Conservation (phyloP, 1,140 invertebrate genomes). For the Akabosia matsudoensis region DNA sequence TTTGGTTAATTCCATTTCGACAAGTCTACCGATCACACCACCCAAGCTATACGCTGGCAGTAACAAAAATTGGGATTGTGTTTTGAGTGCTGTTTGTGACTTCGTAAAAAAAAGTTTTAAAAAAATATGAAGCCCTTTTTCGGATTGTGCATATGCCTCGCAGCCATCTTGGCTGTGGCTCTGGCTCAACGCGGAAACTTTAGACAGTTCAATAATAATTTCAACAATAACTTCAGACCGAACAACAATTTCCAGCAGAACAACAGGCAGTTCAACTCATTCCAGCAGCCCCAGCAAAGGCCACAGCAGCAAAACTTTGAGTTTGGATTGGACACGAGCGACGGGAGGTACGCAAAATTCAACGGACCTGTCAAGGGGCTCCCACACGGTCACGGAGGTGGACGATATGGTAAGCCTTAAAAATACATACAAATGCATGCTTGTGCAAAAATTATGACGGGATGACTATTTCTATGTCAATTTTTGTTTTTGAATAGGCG, state of each 20-base stretch:
- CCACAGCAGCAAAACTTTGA: slow-evolving; percentile 13
- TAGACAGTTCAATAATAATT: slow-evolving; percentile 28
- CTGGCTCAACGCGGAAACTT: slow-evolving; percentile 18
- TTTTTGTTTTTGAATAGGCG: slow-evolving; percentile 28
- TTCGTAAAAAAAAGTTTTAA: slow-evolving; percentile 12
- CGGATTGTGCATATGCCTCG: slow-evolving; percentile 8
- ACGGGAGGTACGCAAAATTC: slow-evolving; percentile 40
- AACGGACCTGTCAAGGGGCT: slow-evolving; percentile 41
- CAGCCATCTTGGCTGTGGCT: background rate
- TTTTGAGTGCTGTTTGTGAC: no score
- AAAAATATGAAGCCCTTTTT: slow-evolving; percentile 25
- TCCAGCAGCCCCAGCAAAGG: slow-evolving; percentile 1
- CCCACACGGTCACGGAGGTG: slow-evolving; percentile 37
- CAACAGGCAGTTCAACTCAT: background rate
- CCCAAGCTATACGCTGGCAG: no score
- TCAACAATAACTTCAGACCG: slow-evolving; percentile 18
- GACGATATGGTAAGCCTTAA: slow-evolving; percentile 34
- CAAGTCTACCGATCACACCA: no score
- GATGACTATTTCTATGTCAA: background rate
- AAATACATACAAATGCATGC: background rate
- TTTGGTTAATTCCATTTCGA: slow-evolving; percentile 2
- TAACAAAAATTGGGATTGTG: no score
- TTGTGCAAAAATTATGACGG: background rate
- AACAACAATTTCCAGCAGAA: slow-evolving; percentile 15
- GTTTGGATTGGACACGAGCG: slow-evolving; percentile 38